Evolutionary conservation across 1,140 invertebrate species (phyloP), one percentile per base, ranked within the genome.

Genomic region (Spodoptera frugiperda): DNA sequence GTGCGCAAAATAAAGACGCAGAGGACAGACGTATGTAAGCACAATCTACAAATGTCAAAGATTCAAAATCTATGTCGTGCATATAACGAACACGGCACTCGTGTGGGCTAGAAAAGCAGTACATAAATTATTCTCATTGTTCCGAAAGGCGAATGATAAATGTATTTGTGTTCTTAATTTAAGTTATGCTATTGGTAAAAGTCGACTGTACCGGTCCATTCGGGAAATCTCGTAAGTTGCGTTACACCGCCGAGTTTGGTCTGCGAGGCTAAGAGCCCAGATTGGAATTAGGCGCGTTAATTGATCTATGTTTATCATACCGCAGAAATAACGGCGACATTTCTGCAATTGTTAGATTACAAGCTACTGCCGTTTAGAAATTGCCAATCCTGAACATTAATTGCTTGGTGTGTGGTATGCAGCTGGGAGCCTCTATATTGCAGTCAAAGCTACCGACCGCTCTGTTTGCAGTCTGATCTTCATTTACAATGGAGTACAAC

Each of bases 71-170:
- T 82, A 86, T 85, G 67, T 83, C 74, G 75, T 80, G 78, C 79
- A 82, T 77, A 80, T 81, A 79, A 80, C 67, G 61, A 77, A 83
- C 82, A 82, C 74, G 77, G 39, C 21, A 12, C 70, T 85, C 81
- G 86, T 85, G 86, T 87, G 86, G 86, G 84, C 82, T 80, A 87
- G 76, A 84, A 83, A 84, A 80, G 79, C 80, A 72, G 65, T 70
- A 78, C 78, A 90, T 90, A 85, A 89, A 88, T 87, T 84, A 88
- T 76, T 72, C 81, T 86, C 82, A 87, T 89, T 88, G 86, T 88
- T 89, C 81, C 79, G 87, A 87, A 88, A 84, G 83, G 79, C 71
- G 79, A 63, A 89, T 89, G 88, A 89, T 89, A 89, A 87, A 90
- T 89, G 88, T 84, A 82, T 82, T 72, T 63, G 68, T 76, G 77